A percentile compares a stretch with the other conserved stretches of the same genome.
These are phyloP conservation scores for Lagria hirta DNA, from an alignment of 2,888 invertebrate species.

Conservation along the genomic window DNA sequence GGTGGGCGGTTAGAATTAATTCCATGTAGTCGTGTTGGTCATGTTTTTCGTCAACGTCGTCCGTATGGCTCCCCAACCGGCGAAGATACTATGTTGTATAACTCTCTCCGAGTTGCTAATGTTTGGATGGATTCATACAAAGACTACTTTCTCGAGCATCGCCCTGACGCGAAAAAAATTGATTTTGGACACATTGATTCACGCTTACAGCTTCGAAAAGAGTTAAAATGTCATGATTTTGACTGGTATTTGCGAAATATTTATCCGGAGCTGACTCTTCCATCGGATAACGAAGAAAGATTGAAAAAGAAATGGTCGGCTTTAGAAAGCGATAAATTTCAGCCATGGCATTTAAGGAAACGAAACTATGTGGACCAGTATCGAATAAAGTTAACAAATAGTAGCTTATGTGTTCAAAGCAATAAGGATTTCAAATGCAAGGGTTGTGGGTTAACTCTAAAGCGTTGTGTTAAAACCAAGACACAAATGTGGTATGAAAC, in stretches of 20 bases:
- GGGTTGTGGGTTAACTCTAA: constrained; percentile 71
- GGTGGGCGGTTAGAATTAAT: constrained; percentile 89
- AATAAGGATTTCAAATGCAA: constrained; percentile 76
- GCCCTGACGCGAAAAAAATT: constrained; percentile 63
- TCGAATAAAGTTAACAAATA: constrained; percentile 72
- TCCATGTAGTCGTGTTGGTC: constrained; percentile 95
- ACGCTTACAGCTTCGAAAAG: constrained; percentile 68
- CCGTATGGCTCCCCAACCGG: constrained; percentile 85
- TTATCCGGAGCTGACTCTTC: constrained; percentile 77
- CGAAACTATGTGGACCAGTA: constrained; percentile 72
- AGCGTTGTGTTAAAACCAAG: constrained; percentile 68
- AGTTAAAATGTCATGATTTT: constrained; percentile 78
- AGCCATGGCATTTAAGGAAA: constrained; percentile 82
- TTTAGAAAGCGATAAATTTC: constrained; percentile 66
- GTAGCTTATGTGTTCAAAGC: constrained; percentile 77
- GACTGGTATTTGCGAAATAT: constrained; percentile 85
- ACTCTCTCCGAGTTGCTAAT: constrained; percentile 88
- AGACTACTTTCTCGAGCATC: constrained; percentile 73
- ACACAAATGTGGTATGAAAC: constrained; percentile 88
- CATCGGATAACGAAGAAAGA: constrained; percentile 60
- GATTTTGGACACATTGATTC: constrained; percentile 80
- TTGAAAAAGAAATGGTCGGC: constrained; percentile 64
- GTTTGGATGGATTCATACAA: constrained; percentile 98
- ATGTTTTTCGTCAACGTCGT: constrained; percentile 90
- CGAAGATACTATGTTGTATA: constrained; percentile 84